Percentiles rank a stretch among this genome's conserved stretches.
phyloP scores from a whole-genome alignment of 2,113 vertebrate species.

The Lipophrys pholis region DNA sequence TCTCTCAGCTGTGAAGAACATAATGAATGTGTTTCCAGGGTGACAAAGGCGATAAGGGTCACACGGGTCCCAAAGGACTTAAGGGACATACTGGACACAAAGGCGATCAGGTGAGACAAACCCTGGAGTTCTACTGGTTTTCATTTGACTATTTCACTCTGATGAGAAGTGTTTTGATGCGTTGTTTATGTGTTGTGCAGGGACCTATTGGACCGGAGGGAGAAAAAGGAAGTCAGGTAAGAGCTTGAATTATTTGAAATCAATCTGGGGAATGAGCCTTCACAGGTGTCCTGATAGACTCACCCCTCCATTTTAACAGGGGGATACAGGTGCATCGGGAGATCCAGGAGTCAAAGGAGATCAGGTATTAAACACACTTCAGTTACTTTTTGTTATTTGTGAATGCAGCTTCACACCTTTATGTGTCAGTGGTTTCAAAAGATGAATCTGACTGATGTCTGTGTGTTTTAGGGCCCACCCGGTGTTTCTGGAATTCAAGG shows the following conservation, averaged over 20 bases:
- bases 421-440: not conserved
- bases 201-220: conserved; percentile 79
- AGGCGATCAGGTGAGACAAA: conserved; percentile 81
- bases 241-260: not conserved
- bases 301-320: conserved; percentile 61
- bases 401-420: not conserved
- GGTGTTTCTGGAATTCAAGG: conserved; percentile 82
- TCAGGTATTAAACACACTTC: conserved; percentile 64
- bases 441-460: not conserved
- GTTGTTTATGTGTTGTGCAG: conserved; percentile 49
- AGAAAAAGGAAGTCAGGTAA: conserved; percentile 82
- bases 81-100: conserved; percentile 85
- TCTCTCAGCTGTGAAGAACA: too few species aligned
- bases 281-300: not conserved
- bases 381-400: not conserved
- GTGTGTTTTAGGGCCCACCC: conserved; percentile 79
- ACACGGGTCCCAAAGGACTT: conserved; percentile 76
- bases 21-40: conserved; percentile 68
- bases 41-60: conserved; percentile 80
- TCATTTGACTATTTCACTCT: not conserved
- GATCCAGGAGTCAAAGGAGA: conserved; percentile 80
- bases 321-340: conserved; percentile 74
- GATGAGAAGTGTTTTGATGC: not conserved
- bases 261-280: not conserved
- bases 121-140: not conserved